phyloP scores from a whole-genome alignment of 1,140 invertebrate genomes.

The Drosophila burlai region DNA sequence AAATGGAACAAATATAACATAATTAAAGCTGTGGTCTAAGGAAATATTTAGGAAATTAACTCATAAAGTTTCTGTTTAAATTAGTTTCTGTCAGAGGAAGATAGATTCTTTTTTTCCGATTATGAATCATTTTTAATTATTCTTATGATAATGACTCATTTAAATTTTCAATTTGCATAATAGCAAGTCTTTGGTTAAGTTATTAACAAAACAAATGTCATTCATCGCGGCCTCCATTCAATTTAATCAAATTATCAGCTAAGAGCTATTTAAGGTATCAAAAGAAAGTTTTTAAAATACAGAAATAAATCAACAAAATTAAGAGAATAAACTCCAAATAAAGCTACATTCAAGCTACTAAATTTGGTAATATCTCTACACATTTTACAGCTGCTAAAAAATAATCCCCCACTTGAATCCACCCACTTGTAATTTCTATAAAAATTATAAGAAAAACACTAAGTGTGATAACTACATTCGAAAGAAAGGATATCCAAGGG shows the following conservation, averaged over 20 bases:
- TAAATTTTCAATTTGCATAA: neutral
- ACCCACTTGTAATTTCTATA: neutral
- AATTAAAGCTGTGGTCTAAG: neutral
- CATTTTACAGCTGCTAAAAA: neutral
- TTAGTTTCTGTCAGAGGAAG: neutral
- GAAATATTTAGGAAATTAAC: constrained; percentile 4
- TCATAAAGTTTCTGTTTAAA: neutral
- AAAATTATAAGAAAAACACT: neutral
- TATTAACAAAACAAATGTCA: neutral
- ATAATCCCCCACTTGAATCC: neutral
- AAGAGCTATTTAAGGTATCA: neutral
- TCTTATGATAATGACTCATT: neutral
- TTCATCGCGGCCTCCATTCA: neutral
- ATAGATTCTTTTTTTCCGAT: neutral
- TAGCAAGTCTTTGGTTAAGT: neutral
- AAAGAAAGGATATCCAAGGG: constrained; percentile 6
- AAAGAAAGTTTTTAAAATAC: neutral
- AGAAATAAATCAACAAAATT: neutral
- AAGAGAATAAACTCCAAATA: neutral
- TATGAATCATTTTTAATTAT: constrained; percentile 2
- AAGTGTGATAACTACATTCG: constrained; percentile 4
- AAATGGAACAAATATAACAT: neutral
- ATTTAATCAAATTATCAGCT: neutral
- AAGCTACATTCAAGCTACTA: neutral
- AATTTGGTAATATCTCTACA: neutral